Base-by-base conservation (phyloP, 2,113 vertebrate genomes). In the Numida meleagris region DNA sequence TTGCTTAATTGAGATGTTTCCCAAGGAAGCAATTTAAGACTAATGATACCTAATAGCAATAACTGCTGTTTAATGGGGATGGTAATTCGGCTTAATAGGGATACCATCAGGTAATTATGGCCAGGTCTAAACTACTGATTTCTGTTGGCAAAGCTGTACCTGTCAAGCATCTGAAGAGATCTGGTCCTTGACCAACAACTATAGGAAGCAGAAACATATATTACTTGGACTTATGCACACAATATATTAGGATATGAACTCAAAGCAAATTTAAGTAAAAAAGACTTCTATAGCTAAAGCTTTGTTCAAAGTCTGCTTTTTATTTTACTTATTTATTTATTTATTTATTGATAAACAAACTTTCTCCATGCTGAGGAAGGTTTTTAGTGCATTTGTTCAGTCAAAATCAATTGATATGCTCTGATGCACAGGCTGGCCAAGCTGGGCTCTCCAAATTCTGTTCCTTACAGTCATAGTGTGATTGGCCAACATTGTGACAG, bases 11-110 rank as follows among this genome's bases (percentile, higher is more conserved):
- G 85, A 94, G 85, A 95, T 93, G 79, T 80, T 93, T 95, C 95
- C 94, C 91, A 95, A 94, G 93, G 86, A 96, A 95, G 85, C n/a
- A 95, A 93, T 93, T 86, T 90, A 95, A 94, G 75, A 76, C 82
- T 95, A 95, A 97, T 95, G 93, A 94, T 48, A 94, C 82, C 85
- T 94, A 94, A 95, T 94, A 86, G 80, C 82, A 93, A 90, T 95
- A 93, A 95, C 89, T 90, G 65, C 87, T 93, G 89, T 90, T 97
- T 96, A 97, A 96, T 95, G 75, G 79, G 85, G 18, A 83, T 90
- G 73, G 82, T 81, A 96, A 95, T 95, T 94, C 90, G 3, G 3
- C 65, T 86, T 96, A 95, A 97, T 95, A 78, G 85, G 85, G 85
- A 86, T 81, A 90, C 72, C 94, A 88, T 91, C 89, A 95, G 85